Evolutionary conservation across 2,888 invertebrate species (phyloP).

Genomic region (Tinea trinotella): DNA sequence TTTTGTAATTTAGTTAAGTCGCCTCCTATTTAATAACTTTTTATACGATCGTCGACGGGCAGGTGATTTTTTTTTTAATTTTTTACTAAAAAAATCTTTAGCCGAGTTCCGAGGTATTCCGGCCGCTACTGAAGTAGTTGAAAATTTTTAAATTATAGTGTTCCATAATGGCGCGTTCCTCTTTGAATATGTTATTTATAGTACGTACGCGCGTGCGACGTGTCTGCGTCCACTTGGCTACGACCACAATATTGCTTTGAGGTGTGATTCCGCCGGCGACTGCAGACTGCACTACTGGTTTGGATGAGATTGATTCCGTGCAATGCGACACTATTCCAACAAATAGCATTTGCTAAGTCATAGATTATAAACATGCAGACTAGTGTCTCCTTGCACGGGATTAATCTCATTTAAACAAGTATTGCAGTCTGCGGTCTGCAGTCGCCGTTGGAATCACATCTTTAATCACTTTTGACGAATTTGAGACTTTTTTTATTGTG

Average conservation of each 20-base stretch:
- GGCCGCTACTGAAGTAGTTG: constrained; percentile 67
- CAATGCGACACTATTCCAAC: too few relatives aligned
- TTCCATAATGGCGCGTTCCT: constrained; percentile 54
- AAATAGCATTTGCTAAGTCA: too few relatives aligned
- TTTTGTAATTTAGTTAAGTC: constrained; percentile 70
- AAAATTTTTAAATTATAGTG: constrained; percentile 62
- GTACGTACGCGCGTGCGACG: constrained; percentile 45
- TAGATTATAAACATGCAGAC: too few relatives aligned
- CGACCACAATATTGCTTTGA: constrained; percentile 1
- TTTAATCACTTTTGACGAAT: too few relatives aligned
- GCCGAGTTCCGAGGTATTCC: constrained; percentile 25
- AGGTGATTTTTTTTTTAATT: constrained; percentile 53
- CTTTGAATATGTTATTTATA: constrained; percentile 55
- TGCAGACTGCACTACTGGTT: too few relatives aligned
- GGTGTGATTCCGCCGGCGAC: too few relatives aligned
- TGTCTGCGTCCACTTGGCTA: constrained; percentile 21
- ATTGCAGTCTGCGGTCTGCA: too few relatives aligned
- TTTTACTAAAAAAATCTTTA: constrained; percentile 34
- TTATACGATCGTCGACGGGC: constrained; percentile 46
- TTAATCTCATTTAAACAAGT: too few relatives aligned
- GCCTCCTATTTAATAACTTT: constrained; percentile 70
- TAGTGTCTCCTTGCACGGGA: too few relatives aligned
- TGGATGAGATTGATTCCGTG: too few relatives aligned
- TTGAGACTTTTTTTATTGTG: neutral
- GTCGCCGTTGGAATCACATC: too few relatives aligned